Conservation (phyloP, 2,888 invertebrate species). For the Phortica magna region DNA sequence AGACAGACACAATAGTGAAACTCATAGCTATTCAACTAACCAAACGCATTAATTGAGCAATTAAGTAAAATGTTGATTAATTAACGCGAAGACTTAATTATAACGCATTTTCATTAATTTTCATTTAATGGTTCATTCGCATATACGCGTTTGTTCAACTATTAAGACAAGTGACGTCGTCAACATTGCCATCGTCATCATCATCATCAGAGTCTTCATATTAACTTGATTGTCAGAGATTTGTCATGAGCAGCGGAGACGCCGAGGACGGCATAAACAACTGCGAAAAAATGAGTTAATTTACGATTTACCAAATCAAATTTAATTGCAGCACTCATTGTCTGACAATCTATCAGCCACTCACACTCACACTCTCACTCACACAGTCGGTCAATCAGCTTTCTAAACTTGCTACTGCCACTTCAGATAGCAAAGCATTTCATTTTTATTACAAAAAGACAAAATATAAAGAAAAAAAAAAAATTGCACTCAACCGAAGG, state of each 20-base stretch:
- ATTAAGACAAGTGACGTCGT: too few species aligned
- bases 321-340: conserved; percentile 2
- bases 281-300: conserved; percentile 7
- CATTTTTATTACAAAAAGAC: not conserved
- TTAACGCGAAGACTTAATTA: conserved; percentile 44
- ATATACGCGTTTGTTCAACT: not conserved
- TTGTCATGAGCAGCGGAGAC: not conserved
- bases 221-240: not conserved
- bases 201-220: not conserved
- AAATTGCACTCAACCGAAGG: not conserved
- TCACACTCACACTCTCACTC: not conserved
- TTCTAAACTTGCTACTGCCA: not conserved
- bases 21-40: not conserved
- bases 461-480: not conserved
- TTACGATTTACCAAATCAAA: conserved; percentile 20
- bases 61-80: conserved; percentile 62
- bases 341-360: not conserved
- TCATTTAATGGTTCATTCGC: not conserved
- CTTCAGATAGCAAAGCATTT: not conserved
- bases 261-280: not conserved
- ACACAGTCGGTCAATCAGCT: not conserved
- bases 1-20: not conserved
- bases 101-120: conserved; percentile 39
- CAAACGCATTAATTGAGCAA: conserved; percentile 58
- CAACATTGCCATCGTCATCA: not conserved